Percentiles rank a stretch among this genome's conserved stretches.
Conservation (phyloP, 2,797 vertebrate species). For the Lepus oiostolus region DNA sequence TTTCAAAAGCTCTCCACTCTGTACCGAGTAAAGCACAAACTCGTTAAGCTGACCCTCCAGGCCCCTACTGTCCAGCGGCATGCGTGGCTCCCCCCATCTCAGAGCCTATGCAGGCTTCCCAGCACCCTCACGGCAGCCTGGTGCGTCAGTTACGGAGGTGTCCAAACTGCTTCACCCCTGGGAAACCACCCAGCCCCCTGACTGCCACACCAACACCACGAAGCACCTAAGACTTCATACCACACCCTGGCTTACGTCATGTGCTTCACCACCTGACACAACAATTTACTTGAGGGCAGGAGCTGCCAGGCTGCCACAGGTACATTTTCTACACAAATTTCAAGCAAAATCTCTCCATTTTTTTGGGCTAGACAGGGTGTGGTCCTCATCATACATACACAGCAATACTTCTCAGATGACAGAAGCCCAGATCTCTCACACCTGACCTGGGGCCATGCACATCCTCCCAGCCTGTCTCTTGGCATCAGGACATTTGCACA, state of each 20-base stretch:
- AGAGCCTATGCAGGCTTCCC: background rate
- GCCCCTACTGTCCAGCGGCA: background rate
- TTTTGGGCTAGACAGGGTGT: background rate
- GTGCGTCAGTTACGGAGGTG: background rate
- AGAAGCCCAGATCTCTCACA: background rate
- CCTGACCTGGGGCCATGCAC: too few relatives aligned
- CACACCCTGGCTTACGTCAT: fast-evolving
- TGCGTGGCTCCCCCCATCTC: too few relatives aligned
- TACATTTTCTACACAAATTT: background rate
- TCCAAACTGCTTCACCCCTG: background rate
- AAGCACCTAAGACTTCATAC: background rate
- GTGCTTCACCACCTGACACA: background rate
- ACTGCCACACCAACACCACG: background rate
- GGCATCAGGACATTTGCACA: background rate
- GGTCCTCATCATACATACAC: background rate
- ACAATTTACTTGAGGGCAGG: background rate
- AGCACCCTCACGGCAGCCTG: background rate
- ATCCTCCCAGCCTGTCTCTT: background rate
- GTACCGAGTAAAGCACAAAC: background rate
- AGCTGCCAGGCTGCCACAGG: background rate
- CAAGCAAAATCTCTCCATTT: background rate
- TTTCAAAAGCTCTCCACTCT: background rate
- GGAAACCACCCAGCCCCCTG: background rate
- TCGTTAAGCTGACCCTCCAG: background rate
- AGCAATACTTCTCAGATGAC: background rate